Base-by-base conservation (phyloP, 2,888 invertebrate genomes). In the Chymomyza amoena region DNA sequence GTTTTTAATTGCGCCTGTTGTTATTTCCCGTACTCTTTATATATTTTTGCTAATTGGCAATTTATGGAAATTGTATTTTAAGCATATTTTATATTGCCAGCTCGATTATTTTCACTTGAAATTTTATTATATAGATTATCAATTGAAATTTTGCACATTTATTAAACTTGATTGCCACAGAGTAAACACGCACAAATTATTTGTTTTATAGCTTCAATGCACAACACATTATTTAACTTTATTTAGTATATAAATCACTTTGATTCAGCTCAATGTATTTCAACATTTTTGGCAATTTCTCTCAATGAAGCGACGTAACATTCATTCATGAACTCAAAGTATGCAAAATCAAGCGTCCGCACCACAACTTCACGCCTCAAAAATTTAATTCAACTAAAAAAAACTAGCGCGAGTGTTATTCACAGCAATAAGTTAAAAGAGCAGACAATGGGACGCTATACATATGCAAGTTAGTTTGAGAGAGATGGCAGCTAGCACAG, bases 51-150 rank as follows among this genome's bases (percentile, higher is more conserved):
- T 36, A 64, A 68, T 78, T 87, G 84, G 86, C 88, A 81, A 74
- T 83, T 45, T 75, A 69, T 65, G 51, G 70, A 72, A 86, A 86
- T 70, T 87, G 83, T 86, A 81, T 73, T 74, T 83, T 79, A 79
- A 83, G 83, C 83, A 83, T 87, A 72, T 72, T 86, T 72, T 73
- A 4, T 51, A 51, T 18, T 1, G 16, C 54, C 57, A 45, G 39
- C 56, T 61, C 63, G 70, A 70, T 45, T 39, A 57, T 65, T 36
- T 56, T 72, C 64, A 36, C 32, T 56, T 54, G 13, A 13, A 32
- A 36, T 60, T 60, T 39, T 68, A 45, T 68, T 59, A 32, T 32
- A 32, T 32, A 32, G 2, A 32, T 32, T 66, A 60, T 59, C 64
- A 9, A 51, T 18, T 20, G 1, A 25, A 20, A 28, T 60, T 16